Evolutionary conservation across 2,113 vertebrate species (phyloP).

Genomic region (Dicaeum eximium): DNA sequence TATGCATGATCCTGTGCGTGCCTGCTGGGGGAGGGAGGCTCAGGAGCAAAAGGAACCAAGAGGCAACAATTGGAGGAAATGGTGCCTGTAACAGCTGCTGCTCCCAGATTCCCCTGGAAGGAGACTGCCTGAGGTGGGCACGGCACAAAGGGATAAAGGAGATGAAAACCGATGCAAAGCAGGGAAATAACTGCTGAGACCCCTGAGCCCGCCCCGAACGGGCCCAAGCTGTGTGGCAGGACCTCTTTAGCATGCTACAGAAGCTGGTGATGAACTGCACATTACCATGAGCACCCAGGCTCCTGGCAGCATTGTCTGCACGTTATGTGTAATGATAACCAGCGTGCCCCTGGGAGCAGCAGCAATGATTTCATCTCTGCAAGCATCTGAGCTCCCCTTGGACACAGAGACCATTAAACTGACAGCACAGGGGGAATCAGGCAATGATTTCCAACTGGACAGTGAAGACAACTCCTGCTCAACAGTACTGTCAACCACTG

Average conservation of each 20-base stretch:
- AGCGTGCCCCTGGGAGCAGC: slow-evolving; percentile 73
- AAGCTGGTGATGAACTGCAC: slow-evolving; percentile 83
- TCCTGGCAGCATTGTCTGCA: slow-evolving; percentile 73
- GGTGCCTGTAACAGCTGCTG: slow-evolving; percentile 86
- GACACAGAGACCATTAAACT: slow-evolving; percentile 78
- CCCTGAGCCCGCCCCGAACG: slow-evolving; percentile 72
- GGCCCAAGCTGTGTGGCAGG: slow-evolving; percentile 75
- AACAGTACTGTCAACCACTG: background rate
- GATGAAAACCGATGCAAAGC: slow-evolving; percentile 85
- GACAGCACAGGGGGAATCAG: slow-evolving; percentile 85
- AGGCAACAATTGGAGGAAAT: slow-evolving; percentile 81
- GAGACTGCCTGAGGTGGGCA: slow-evolving; percentile 83
- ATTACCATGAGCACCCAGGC: slow-evolving; percentile 79
- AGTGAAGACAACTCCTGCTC: slow-evolving; percentile 39
- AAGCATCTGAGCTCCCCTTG: slow-evolving; percentile 82
- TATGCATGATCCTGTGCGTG: slow-evolving; percentile 72
- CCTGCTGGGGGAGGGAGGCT: slow-evolving; percentile 28
- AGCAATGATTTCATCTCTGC: slow-evolving; percentile 73
- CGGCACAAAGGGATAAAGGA: slow-evolving; percentile 86
- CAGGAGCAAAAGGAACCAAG: slow-evolving; percentile 38
- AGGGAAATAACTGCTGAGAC: slow-evolving; percentile 84
- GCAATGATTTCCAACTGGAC: slow-evolving; percentile 77
- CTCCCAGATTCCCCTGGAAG: slow-evolving; percentile 84
- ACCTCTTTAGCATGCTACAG: slow-evolving; percentile 81
- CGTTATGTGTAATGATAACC: slow-evolving; percentile 79